Conservation (phyloP, 2,888 invertebrate genomes). For the Tanytarsus gracilentus region DNA sequence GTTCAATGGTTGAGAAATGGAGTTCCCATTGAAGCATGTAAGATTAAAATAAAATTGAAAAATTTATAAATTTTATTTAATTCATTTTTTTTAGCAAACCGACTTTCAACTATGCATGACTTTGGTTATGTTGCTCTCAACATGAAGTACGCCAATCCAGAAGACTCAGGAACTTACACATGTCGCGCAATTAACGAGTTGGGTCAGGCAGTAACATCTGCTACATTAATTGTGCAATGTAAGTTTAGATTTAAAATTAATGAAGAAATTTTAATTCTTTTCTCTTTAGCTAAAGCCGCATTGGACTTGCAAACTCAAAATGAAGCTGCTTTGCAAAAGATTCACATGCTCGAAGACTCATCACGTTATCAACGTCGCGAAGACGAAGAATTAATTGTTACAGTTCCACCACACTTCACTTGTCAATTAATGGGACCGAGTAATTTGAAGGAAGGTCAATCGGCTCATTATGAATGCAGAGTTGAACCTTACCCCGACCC, state of each 20-base stretch:
- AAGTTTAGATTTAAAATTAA: slow-evolving; percentile 38
- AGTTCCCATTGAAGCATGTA: slow-evolving; percentile 80
- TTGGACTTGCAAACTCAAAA: slow-evolving; percentile 82
- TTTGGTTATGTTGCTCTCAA: slow-evolving; percentile 95
- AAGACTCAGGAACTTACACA: slow-evolving; percentile 94
- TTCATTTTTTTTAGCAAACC: slow-evolving; percentile 56
- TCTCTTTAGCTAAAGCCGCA: slow-evolving; percentile 65
- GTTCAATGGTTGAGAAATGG: slow-evolving; percentile 92
- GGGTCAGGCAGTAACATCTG: slow-evolving; percentile 91
- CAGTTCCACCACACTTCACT: slow-evolving; percentile 75
- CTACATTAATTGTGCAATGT: slow-evolving; percentile 82
- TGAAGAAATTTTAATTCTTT: slow-evolving; percentile 16
- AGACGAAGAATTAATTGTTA: slow-evolving; percentile 70
- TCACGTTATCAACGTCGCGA: slow-evolving; percentile 69
- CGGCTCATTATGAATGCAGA: slow-evolving; percentile 86
- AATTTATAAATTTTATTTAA: background rate
- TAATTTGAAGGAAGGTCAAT: slow-evolving; percentile 77
- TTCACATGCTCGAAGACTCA: slow-evolving; percentile 75
- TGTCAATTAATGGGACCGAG: slow-evolving; percentile 78
- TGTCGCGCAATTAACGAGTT: slow-evolving; percentile 86
- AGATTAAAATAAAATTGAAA: slow-evolving; percentile 38
- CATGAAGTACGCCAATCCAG: slow-evolving; percentile 89
- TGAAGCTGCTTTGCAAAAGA: slow-evolving; percentile 77
- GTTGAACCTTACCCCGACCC: slow-evolving; percentile 89
- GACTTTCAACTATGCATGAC: slow-evolving; percentile 90